Evolutionary conservation across 1,140 invertebrate genomes (phyloP).

Genomic region (Colletes gigas): DNA sequence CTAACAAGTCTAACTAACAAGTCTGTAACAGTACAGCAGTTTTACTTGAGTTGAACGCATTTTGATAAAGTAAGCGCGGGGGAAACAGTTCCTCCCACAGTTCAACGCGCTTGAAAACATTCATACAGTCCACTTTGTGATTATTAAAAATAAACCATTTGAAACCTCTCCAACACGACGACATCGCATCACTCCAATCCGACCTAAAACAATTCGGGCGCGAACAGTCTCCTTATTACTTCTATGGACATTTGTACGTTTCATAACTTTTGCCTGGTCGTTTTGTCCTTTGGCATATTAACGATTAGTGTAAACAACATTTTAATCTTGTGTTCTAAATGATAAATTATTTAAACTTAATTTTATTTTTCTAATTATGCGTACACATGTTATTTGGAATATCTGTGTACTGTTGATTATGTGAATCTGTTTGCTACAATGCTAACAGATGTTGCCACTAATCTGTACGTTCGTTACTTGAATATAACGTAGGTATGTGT

Average conservation of each 20-base stretch:
- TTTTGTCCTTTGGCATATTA: conserved; percentile 6
- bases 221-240: conserved; percentile 29
- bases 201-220: too few relatives aligned
- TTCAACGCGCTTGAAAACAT: too few relatives aligned
- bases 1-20: too few relatives aligned
- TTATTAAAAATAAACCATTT: too few relatives aligned
- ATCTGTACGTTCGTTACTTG: neutral
- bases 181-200: too few relatives aligned
- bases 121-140: too few relatives aligned
- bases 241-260: conserved; percentile 31
- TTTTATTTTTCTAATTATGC: neutral
- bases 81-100: too few relatives aligned
- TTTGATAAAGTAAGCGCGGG: too few relatives aligned
- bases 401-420: too few relatives aligned
- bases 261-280: conserved; percentile 28
- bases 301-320: neutral
- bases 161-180: too few relatives aligned
- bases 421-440: neutral
- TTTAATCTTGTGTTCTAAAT: neutral
- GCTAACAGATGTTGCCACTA: conserved; percentile 31
- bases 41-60: too few relatives aligned
- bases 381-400: neutral
- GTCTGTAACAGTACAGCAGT: too few relatives aligned
- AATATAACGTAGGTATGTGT: neutral
- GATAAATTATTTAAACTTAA: neutral